Base-by-base conservation (phyloP, 2,888 invertebrate species). In the Cyclophora punctaria region DNA sequence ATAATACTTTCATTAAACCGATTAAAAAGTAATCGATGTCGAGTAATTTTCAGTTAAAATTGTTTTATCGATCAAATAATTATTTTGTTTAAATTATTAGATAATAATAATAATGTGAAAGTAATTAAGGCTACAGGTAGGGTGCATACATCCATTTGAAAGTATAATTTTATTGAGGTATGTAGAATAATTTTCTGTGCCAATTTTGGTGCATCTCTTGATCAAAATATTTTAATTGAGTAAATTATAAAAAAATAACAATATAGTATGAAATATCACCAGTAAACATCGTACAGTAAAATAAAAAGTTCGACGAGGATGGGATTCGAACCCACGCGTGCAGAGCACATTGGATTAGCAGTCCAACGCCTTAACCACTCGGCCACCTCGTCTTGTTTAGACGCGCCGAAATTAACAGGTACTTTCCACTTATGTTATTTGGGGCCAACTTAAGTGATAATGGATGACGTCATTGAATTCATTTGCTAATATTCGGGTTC, bases 261-360 rank as follows among this genome's bases (percentile, higher is more conserved):
- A 20, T 20, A 20, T 20, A 20, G 20, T 44, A 45, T 35, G 49
- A 44, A 48, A 40, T 48, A 46, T 37, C 46, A 54, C 20, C 20
- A 20, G 20, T 20, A 20, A 20, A 20, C 20, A 20, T 5, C n/a
- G 48, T 43, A 43, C 7, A 43, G 53, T 66, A 71, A 73, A 73
- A 75, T 20, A 20, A 20, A 20, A 68, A 57, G 59, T 58, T 55
- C 92, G 92, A 92, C 92, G 92, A 92, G 92, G 93, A 93, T 92
- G 93, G 92, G 93, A 93, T 93, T 92, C 92, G 92, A 92, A 93
- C 93, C 93, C 93, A 93, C 93, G 93, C 93, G 93, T 92, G 93
- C 92, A 93, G 92, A 93, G 92, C 93, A 92, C 93, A 93, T 93
- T 93, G 92, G 93, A 93, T 93, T 93, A 93, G 93, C 93, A 93